Base-by-base conservation (phyloP, 2,113 vertebrate genomes). In the Ceuthmochares aereus region DNA sequence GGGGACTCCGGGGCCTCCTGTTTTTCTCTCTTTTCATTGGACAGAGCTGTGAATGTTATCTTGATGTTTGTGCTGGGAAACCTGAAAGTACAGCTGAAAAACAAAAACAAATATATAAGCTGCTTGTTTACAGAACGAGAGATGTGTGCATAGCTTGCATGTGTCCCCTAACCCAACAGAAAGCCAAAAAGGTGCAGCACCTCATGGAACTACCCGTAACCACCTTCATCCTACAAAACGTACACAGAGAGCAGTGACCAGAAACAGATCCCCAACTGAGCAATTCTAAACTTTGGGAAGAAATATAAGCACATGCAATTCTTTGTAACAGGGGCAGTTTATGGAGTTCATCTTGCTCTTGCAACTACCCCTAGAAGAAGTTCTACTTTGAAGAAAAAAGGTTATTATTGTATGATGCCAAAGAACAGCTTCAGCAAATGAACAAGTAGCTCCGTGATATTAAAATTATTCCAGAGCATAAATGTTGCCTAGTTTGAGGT, bases 41-140 rank as follows among this genome's bases (percentile, higher is more conserved):
- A 98, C 93, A 99, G 97, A 92, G 99, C 99, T 62, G 99, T 99
- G 97, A 99, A 99, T 8, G 99, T 99, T 97, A 99, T 99, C 98
- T 99, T 99, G 98, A 99, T 99, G 96, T 99, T 99, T 94, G 99
- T 99, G 98, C 99, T 99, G 90, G 99, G 99, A 96, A 99, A 99
- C 94, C 99, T 98, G 96, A 99, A 99, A 90, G 99, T 99, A 98
- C 99, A 99, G 96, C 99, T 99, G 98, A 26, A 97, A 97, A 91
- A 88, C 10, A 88, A 70, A 32, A 34, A 84, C 18, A 82, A 89
- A 68, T 27, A 52, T 3, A 27, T 96, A 75, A 96, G 73, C 43
- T 40, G 47, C 26, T 56, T 56, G 36, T 82, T 93, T 70, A 88
- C 40, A 70, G 55, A 82, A 45, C 5, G 16, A 4, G 52, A 51